Base-by-base conservation (phyloP, 2,797 vertebrate species). In the Myripristis jacobus region DNA sequence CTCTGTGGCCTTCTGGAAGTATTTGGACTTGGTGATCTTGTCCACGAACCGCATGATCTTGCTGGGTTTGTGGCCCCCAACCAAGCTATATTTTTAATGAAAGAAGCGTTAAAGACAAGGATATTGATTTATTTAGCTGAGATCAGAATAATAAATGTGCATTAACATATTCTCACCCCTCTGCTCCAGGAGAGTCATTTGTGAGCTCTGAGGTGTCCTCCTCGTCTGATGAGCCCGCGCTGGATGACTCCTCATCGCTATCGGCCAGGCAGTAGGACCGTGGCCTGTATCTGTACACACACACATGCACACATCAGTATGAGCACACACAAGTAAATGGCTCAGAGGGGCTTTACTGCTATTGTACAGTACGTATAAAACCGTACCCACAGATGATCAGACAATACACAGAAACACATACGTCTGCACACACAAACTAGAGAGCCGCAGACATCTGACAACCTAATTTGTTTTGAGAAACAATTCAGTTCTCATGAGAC, bases 1-100 rank as follows among this genome's bases (percentile, higher is more conserved):
- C 90, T 99, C 97, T 6, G 97, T 96, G 70, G 97, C 97, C 90
- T 97, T 98, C 91, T 97, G 97, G 79, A 99, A 99, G 88, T 99
- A 99, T 85, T 98, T 98, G 76, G 96, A 98, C 86, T 98, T 99
- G 0, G 97, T 94, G 65, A 99, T 96, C 94, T 98, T 99, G 92
- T 99, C 96, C 79, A 99, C 96, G 57, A 99, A 96, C 74, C 95
- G 95, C 96, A 98, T 97, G 78, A 99, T 98, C 89, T 98, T 98
- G 91, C 96, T 97, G 52, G 95, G 94, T 82, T 96, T 95, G 88
- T 97, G 94, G 77, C 95, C 96, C 80, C 95, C 96, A 0, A 95
- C 88, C 21, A 96, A 96, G 72, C 96, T 97, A 86, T 16, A 36
- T n/a, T n/a, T 46, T 64, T 0, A 71, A 18, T 3, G 38, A 53